Conservation (phyloP, 2,888 invertebrate species). For the Cyclophora punctaria region DNA sequence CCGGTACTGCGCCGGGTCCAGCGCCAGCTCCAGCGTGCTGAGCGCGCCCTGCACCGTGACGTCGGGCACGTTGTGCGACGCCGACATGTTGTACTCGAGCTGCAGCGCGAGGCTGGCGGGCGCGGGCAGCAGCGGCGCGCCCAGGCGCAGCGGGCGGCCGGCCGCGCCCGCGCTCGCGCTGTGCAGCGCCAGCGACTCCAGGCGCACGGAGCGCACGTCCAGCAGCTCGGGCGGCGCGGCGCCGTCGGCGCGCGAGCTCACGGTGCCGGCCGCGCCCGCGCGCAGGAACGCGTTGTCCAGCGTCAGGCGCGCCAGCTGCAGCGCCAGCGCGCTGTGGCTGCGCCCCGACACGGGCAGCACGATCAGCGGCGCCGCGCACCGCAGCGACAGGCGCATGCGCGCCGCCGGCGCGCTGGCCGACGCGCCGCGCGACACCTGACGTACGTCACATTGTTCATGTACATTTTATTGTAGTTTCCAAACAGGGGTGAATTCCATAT, state of each 20-base stretch:
- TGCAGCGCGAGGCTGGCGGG: slow-evolving; percentile 87
- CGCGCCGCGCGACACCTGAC: slow-evolving; percentile 29
- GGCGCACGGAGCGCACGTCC: slow-evolving; percentile 82
- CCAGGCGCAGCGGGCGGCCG: slow-evolving; percentile 61
- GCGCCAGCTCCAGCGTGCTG: slow-evolving; percentile 86
- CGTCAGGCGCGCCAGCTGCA: slow-evolving; percentile 85
- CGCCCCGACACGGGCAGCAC: slow-evolving; percentile 89
- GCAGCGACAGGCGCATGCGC: slow-evolving; percentile 76
- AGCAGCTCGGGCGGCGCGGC: slow-evolving; percentile 70
- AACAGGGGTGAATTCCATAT: too few species aligned
- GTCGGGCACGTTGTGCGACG: slow-evolving; percentile 81
- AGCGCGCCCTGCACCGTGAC: slow-evolving; percentile 89
- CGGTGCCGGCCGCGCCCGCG: slow-evolving; percentile 73
- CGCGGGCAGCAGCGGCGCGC: slow-evolving; percentile 84
- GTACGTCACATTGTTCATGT: too few species aligned
- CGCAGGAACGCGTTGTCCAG: slow-evolving; percentile 84
- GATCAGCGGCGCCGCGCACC: slow-evolving; percentile 82
- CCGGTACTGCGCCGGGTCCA: slow-evolving; percentile 91
- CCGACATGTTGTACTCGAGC: slow-evolving; percentile 87
- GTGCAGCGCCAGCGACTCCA: slow-evolving; percentile 84
- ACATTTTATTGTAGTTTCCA: too few species aligned
- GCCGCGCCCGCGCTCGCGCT: slow-evolving; percentile 74
- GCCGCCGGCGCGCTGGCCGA: slow-evolving; percentile 54
- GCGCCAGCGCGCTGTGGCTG: slow-evolving; percentile 84
- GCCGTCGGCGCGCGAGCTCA: slow-evolving; percentile 60